These are phyloP conservation scores for Cichladusa arquata DNA, from an alignment of 2,113 vertebrate genomes.

Conservation along the genomic window DNA sequence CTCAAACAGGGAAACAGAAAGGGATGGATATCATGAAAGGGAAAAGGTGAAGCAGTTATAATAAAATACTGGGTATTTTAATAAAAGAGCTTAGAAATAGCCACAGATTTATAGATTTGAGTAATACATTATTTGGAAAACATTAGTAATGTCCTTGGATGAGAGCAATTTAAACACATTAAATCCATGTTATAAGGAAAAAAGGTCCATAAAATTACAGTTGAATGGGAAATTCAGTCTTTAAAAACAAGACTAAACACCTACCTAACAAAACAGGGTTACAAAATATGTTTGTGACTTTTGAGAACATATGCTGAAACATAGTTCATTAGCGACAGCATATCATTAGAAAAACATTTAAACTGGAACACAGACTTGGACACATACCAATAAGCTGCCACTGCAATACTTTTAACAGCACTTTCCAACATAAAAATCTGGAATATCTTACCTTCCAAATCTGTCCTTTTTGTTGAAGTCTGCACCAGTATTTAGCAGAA, in stretches of 20 bases:
- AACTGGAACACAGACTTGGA: not conserved
- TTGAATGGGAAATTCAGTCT: not conserved
- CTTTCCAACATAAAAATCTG: not conserved
- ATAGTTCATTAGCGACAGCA: not conserved
- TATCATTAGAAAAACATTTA: not conserved
- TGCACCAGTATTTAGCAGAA: conserved; percentile 93
- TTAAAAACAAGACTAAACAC: not conserved
- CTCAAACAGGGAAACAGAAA: not conserved
- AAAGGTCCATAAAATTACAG: not conserved
- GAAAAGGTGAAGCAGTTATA: not conserved
- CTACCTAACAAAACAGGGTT: not conserved
- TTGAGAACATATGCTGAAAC: not conserved
- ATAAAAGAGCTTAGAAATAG: not conserved
- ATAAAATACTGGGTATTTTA: not conserved
- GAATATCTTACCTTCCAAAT: conserved; percentile 89
- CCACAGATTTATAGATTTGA: not conserved
- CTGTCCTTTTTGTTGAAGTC: conserved; percentile 98
- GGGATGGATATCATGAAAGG: not conserved
- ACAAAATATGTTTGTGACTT: not conserved
- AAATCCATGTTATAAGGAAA: not conserved
- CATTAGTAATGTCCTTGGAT: not conserved
- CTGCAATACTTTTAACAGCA: not conserved
- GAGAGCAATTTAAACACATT: not conserved
- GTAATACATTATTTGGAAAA: not conserved
- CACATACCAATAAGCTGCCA: not conserved